These are phyloP conservation scores for Tipula lateralis DNA, from an alignment of 2,888 invertebrate genomes.

Conservation along the genomic window DNA sequence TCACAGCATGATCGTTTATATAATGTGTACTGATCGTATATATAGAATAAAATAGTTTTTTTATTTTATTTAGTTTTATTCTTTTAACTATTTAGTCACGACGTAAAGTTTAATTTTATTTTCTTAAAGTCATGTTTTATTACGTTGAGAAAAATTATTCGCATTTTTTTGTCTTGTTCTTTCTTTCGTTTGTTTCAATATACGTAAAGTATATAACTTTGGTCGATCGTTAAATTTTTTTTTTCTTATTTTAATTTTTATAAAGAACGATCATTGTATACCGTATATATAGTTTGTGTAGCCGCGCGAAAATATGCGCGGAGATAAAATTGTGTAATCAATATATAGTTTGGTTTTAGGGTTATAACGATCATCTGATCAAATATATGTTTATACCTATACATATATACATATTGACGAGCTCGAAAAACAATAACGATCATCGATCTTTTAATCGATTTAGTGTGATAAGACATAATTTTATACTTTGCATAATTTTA, in stretches of 20 bases:
- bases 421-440: not conserved
- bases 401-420: not conserved
- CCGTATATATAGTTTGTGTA: not conserved
- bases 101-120: slow-evolving; percentile 3
- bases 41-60: slow-evolving; percentile 19
- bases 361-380: not conserved
- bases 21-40: slow-evolving; percentile 19
- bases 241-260: not conserved
- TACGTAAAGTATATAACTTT: not conserved
- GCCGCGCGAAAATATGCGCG: not conserved
- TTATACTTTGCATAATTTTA: not conserved
- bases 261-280: not conserved
- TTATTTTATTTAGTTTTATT: not conserved
- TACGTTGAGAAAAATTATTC: slow-evolving; percentile 24
- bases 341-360: slow-evolving; percentile 1
- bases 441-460: not conserved
- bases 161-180: not conserved
- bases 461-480: not conserved
- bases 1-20: slow-evolving; percentile 24
- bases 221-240: slow-evolving; percentile 4
- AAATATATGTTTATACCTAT: not conserved
- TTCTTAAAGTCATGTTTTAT: slow-evolving; percentile 24
- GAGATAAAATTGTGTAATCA: not conserved
- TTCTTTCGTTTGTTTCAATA: not conserved
- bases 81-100: slow-evolving; percentile 24